Evolutionary conservation across 2,888 invertebrate species (phyloP), one percentile per base, ranked within the genome.

Genomic region (Chaetogeoica ovagalla): DNA sequence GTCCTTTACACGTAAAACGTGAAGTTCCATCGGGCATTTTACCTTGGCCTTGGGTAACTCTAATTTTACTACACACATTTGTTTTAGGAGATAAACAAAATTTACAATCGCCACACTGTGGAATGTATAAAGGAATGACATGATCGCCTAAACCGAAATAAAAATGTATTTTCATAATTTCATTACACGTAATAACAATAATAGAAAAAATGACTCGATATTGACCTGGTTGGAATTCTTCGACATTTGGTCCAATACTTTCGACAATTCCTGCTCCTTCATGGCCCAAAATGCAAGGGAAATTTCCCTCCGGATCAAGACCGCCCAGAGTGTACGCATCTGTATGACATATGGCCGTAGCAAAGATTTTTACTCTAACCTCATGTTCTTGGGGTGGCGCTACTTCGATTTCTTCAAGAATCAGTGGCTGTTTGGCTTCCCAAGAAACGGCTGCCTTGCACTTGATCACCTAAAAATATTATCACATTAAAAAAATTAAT

Each of bases 381-480:
- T 99, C 98, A 83, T 96, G 93, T 0, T 93, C 92, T 86, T 93
- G 93, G 0, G 99, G 99, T 13, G 98, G 96, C 23, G 92, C 95
- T 0, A 99, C 98, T 87, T 96, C 93, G 81, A 99, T 90, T 76
- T 93, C 93, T 88, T 99, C 99, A 73, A 99, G 90, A 2, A 90
- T 90, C 43, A 99, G 88, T 11, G 96, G 94, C 85, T 95, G 90
- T 84, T 96, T 96, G 74, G 95, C 91, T 84, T 91, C 94, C 98
- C 98, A 99, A 7, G 98, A 98, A 23, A 99, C 95, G 2, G 98
- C 98, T 37, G 99, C 99, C 85, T 90, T 91, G 87, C 98, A 99
- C 85, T 90, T 92, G 84, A 99, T 98, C 69, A 91, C 90, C 92
- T 93, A 39, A 71, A 83, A 81, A 65, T 65, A 13, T 55, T 19